Percentiles rank a stretch among this genome's conserved stretches.
phyloP scores from a whole-genome alignment of 2,113 vertebrate species.

The Scortum barcoo region DNA sequence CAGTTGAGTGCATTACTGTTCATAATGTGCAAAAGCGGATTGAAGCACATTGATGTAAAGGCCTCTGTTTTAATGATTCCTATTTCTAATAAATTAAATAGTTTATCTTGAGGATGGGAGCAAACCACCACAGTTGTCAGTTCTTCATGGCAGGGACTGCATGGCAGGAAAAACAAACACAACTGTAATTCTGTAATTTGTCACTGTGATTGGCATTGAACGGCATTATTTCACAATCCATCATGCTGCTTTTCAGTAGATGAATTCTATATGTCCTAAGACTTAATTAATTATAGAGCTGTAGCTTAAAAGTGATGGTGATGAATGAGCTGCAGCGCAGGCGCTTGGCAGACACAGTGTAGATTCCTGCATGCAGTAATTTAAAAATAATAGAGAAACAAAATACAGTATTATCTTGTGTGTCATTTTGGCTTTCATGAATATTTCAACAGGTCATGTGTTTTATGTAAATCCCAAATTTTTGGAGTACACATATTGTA shows the following conservation, averaged over 20 bases:
- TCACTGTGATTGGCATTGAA: slow-evolving; percentile 24
- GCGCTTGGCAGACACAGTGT: slow-evolving; percentile 19
- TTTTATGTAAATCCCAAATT: not conserved
- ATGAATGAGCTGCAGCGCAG: slow-evolving; percentile 36
- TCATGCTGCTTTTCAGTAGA: slow-evolving; percentile 6
- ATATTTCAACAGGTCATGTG: slow-evolving; percentile 10
- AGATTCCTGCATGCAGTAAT: slow-evolving; percentile 8
- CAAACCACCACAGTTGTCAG: not conserved
- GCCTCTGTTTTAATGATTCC: slow-evolving; percentile 2
- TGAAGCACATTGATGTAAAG: not conserved
- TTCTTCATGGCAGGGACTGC: not conserved
- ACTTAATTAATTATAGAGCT: slow-evolving; percentile 42
- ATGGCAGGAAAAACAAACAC: not conserved
- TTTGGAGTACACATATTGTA: too few relatives aligned
- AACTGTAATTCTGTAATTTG: not conserved
- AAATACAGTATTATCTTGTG: slow-evolving; percentile 29
- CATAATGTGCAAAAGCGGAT: not conserved
- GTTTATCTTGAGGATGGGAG: slow-evolving; percentile 9
- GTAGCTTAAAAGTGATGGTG: slow-evolving; percentile 30
- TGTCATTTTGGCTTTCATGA: slow-evolving; percentile 11
- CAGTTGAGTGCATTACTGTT: not conserved
- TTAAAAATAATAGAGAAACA: slow-evolving; percentile 7
- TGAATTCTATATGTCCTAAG: slow-evolving; percentile 17
- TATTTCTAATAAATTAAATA: slow-evolving; percentile 20
- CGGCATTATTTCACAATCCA: slow-evolving; percentile 9